Evolutionary conservation across 2,888 invertebrate genomes (phyloP).

Genomic region (Morpho achilles): DNA sequence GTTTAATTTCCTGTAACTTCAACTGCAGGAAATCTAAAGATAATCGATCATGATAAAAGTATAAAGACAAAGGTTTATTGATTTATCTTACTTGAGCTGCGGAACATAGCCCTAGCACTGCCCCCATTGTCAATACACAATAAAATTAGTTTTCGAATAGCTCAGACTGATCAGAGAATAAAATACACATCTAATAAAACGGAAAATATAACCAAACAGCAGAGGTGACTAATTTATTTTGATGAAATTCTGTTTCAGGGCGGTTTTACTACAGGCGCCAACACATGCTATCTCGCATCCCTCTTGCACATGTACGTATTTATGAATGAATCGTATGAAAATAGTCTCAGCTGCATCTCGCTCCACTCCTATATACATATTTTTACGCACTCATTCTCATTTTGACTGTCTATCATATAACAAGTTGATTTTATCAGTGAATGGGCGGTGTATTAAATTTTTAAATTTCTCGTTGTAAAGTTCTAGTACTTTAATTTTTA

Average conservation of each 20-base stretch:
- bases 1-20: neutral
- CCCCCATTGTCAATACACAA: slow-evolving; percentile 69
- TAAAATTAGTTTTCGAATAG: neutral
- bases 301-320: too few relatives aligned
- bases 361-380: too few relatives aligned
- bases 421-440: too few relatives aligned
- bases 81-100: slow-evolving; percentile 77
- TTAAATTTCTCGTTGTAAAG: too few relatives aligned
- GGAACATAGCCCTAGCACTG: slow-evolving; percentile 80
- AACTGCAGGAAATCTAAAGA: neutral
- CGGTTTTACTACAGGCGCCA: too few relatives aligned
- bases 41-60: neutral
- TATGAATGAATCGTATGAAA: too few relatives aligned
- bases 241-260: neutral
- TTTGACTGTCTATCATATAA: too few relatives aligned
- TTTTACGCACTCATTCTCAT: too few relatives aligned
- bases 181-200: neutral
- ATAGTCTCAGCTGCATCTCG: too few relatives aligned
- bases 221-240: slow-evolving; percentile 13
- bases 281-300: too few relatives aligned
- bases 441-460: too few relatives aligned
- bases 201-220: neutral
- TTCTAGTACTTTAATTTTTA: too few relatives aligned
- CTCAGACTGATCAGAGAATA: neutral
- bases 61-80: slow-evolving; percentile 22